Base-by-base conservation (phyloP, 2,888 invertebrate genomes). In the Ichneumon xanthorius region DNA sequence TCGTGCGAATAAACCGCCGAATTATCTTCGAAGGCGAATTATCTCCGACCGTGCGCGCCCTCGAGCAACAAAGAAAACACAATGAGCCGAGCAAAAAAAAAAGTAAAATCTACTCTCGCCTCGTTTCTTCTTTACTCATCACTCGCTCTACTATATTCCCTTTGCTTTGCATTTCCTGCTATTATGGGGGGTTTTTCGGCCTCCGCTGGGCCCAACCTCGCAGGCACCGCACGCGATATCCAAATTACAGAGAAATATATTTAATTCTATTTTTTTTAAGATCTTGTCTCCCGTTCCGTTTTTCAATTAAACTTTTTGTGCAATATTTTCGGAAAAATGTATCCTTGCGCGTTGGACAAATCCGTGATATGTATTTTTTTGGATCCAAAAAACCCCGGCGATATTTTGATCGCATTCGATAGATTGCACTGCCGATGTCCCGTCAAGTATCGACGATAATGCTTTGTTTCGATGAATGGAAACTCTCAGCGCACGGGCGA, bases 81-180 rank as follows among this genome's bases (percentile, higher is more conserved):
- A 19, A 71, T 45, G 22, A 11, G 50, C 48, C 16, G 48, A 53
- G 48, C 30, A 26, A 48, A 50, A 22, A 61, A 78, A 53, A 33
- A 65, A 48, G 45, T 16, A 48, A 48, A 48, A 48, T 16, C 58
- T 22, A 58, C 58, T 26, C 26, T 58, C 84, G 86, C 88, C 87
- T 89, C 89, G 85, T 88, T 88, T 86, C 85, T 89, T 89, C 80
- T 58, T 26, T 58, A 22, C 67, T 70, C 78, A 82, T 82, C 82
- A 80, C 63, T 14, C 2, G 7, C 16, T 86, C 82, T 87, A 83
- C 65, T 83, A 79, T 80, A 83, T 81, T 87, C 76, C 79, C 53
- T 85, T 61, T 86, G 72, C 67, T 84, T 83, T 85, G 80, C 82
- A 85, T 87, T 88, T 87, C 83, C 68, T 82, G 73, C 68, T 77